Conservation (phyloP, 2,888 invertebrate genomes). For the Argynnis bischoffii region DNA sequence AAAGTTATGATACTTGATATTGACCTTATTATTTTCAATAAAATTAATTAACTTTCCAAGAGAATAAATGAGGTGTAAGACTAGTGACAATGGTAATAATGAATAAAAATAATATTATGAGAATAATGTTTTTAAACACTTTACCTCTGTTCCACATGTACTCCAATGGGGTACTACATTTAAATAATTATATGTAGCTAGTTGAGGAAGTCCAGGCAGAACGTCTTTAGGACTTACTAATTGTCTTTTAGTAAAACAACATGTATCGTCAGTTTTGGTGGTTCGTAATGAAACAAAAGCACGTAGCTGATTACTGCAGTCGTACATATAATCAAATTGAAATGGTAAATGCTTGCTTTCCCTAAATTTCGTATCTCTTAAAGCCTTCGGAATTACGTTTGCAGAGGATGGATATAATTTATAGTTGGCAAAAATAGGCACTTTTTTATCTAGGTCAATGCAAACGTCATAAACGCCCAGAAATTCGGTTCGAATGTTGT, state of each 20-base stretch:
- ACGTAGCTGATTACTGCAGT: slow-evolving; percentile 47
- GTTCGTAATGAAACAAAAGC: slow-evolving; percentile 41
- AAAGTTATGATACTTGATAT: too few species aligned
- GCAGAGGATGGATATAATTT: slow-evolving; percentile 30
- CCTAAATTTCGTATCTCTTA: not conserved
- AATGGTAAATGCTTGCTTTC: slow-evolving; percentile 29
- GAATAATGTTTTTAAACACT: slow-evolving; percentile 1
- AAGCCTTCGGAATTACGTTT: slow-evolving; percentile 8
- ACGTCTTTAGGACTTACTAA: slow-evolving; percentile 57
- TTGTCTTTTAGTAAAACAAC: slow-evolving; percentile 56
- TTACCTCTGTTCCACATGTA: slow-evolving; percentile 52
- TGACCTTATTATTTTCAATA: too few species aligned
- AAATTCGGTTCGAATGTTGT: slow-evolving; percentile 34
- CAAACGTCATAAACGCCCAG: slow-evolving; percentile 55
- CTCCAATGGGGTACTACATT: slow-evolving; percentile 65
- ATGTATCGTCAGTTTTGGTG: slow-evolving; percentile 39
- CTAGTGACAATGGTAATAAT: too few species aligned
- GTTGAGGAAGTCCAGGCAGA: slow-evolving; percentile 51
- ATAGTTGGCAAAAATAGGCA: slow-evolving; percentile 50
- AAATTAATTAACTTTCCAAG: too few species aligned
- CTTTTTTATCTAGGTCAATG: slow-evolving; percentile 44
- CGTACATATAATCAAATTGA: slow-evolving; percentile 48
- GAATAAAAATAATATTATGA: not conserved
- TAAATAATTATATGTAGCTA: slow-evolving; percentile 50
- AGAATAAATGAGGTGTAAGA: too few species aligned